These are phyloP conservation scores for Muntiacus muntjak DNA, from an alignment of 2,113 vertebrate species.

Conservation along the genomic window DNA sequence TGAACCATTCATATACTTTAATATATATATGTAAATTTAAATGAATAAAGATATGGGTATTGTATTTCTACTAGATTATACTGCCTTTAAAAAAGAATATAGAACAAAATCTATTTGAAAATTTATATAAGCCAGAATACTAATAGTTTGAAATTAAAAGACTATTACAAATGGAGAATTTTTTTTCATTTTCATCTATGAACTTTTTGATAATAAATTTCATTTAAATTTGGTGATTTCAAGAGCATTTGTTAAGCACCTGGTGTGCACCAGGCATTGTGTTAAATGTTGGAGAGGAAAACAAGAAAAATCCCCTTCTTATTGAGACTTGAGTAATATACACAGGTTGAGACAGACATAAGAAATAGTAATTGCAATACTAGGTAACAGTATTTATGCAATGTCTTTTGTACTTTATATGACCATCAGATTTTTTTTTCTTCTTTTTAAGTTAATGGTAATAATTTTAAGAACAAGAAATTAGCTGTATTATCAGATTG, in stretches of 20 bases:
- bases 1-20: background rate
- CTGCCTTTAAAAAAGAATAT: background rate
- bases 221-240: background rate
- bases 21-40: slow-evolving; percentile 31
- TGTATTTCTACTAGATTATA: background rate
- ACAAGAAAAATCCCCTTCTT: background rate
- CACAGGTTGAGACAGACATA: background rate
- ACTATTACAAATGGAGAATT: background rate
- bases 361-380: background rate
- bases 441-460: background rate
- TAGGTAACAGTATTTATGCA: background rate
- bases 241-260: background rate
- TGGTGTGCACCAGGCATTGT: background rate
- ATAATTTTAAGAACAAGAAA: background rate
- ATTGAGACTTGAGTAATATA: background rate
- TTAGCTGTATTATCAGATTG: background rate
- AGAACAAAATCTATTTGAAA: background rate
- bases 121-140: background rate
- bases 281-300: background rate
- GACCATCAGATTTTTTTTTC: background rate
- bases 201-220: background rate
- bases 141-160: background rate
- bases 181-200: background rate
- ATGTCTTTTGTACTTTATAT: background rate
- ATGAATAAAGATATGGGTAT: slow-evolving; percentile 1